These are phyloP conservation scores for Ailurus styani DNA, from an alignment of 2,113 vertebrate species.

Conservation along the genomic window DNA sequence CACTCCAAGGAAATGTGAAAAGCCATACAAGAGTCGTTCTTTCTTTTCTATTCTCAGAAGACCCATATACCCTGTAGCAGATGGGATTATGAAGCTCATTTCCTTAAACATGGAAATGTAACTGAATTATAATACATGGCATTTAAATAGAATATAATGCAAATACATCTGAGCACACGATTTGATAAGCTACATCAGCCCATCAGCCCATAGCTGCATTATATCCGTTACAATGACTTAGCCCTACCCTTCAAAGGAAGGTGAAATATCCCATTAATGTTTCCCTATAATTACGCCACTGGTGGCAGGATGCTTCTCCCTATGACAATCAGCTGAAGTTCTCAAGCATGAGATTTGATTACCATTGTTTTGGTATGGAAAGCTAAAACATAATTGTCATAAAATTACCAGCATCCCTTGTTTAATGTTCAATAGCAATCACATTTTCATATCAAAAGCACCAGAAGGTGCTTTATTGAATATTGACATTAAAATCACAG, in stretches of 20 bases:
- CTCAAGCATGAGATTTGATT: constrained; percentile 48
- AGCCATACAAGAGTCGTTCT: not conserved
- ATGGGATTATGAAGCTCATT: not conserved
- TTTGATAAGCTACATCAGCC: not conserved
- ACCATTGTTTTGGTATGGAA: constrained; percentile 27
- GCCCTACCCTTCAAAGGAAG: not conserved
- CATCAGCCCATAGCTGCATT: not conserved
- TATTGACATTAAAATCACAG: not conserved
- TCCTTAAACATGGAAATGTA: not conserved
- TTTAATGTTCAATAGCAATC: constrained; percentile 6
- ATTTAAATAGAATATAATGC: constrained; percentile 23
- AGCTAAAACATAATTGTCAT: not conserved
- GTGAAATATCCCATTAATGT: not conserved
- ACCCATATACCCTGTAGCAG: not conserved
- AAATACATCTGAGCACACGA: not conserved
- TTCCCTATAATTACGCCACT: not conserved
- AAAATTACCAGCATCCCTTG: constrained; percentile 21
- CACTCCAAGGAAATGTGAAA: not conserved
- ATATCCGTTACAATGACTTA: not conserved
- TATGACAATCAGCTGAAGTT: not conserved
- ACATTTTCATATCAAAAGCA: constrained; percentile 7
- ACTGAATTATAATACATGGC: not conserved
- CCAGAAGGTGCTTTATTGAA: not conserved
- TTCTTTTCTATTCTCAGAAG: not conserved
- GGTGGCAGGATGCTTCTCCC: not conserved